Evolutionary conservation across 2,797 vertebrate genomes (phyloP), one percentile per base, ranked within the genome.

Genomic region (Chloroceryle inda): DNA sequence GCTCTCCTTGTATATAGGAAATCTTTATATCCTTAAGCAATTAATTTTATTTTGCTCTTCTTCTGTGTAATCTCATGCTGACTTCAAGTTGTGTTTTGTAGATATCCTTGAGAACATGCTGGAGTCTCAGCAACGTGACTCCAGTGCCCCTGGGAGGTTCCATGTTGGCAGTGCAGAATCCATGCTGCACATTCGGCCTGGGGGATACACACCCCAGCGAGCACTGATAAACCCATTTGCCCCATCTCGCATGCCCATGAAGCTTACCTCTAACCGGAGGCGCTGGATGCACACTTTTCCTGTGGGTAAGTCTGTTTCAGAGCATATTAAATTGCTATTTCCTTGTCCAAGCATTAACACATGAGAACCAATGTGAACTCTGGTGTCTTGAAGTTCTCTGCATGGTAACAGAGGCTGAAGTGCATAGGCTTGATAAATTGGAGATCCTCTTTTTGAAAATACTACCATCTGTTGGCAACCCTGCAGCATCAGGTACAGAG

Each of bases 261-360:
- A 99, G 77, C 99, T 99, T 47, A 99, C 99, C 0, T 99, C 99
- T 9, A 99, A 99, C 95, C 98, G 99, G 53, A 94, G 99, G 14
- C 99, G 99, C 59, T 99, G 99, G 99, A 99, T 99, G 99, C 99
- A 99, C 98, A 99, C 99, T 1, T 99, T 99, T 80, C 99, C 99
- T 2, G 98, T 99, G 38, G 99, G 99, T 99, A 94, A 97, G 98
- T 77, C 42, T 53, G n/a, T n/a, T 61, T 24, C 5, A 0, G 13
- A 3, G 42, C 27, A 0, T 44, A 0, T 31, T 37, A 31, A 26
- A 2, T n/a, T 19, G 42, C 47, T 68, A 4, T 64, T 53, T 29
- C 27, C 22, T 23, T 7, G 38, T 9, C n/a, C 20, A 4, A 21
- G 24, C 10, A 4, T 47, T 20, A 24, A 18, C 20, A 1, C n/a